Base-by-base conservation (phyloP, 1,140 invertebrate species). In the Drosophila saltans region DNA sequence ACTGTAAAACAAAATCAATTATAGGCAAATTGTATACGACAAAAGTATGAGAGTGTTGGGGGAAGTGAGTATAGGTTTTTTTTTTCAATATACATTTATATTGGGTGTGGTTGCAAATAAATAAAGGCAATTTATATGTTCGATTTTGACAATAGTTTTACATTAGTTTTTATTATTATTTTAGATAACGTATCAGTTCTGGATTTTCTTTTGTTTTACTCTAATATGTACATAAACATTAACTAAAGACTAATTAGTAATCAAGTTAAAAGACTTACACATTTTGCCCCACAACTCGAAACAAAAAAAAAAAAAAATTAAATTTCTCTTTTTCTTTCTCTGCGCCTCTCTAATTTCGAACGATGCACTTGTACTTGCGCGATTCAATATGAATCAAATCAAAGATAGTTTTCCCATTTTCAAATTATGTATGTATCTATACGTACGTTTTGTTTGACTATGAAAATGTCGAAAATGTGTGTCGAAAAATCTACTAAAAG, bases 1-100 rank as follows among this genome's bases (percentile, higher is more conserved):
- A 90, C 88, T 90, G 88, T 56, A 90, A 90, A 83, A 90, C 88
- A 90, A 91, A 91, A 88, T 91, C 75, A 61, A 67, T 91, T 90
- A 91, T 90, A 90, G 85, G 73, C 66, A 71, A 72, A 55, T 78
- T 68, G 55, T 80, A 72, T 73, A 70, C 69, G 69, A 72, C 67
- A 89, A 76, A 52, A 33, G 1, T 10, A 41, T 24, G 69, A n/a
- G n/a, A 3, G 57, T 26, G 36, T 56, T 30, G 57, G 6, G 33
- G 33, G 6, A 2, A 7, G 33, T 36, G 43, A 36, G 59, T 61
- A 45, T 80, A 69, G 16, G 24, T 48, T 3, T 36, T 36, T 16
- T 16, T 16, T 16, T 16, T 16, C 16, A 16, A 16, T 16, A 16
- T 16, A 16, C 33, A 36, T 5, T 0, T 52, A 10, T 52, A 26